phyloP scores from a whole-genome alignment of 2,113 vertebrate species.

The Plectropomus leopardus region DNA sequence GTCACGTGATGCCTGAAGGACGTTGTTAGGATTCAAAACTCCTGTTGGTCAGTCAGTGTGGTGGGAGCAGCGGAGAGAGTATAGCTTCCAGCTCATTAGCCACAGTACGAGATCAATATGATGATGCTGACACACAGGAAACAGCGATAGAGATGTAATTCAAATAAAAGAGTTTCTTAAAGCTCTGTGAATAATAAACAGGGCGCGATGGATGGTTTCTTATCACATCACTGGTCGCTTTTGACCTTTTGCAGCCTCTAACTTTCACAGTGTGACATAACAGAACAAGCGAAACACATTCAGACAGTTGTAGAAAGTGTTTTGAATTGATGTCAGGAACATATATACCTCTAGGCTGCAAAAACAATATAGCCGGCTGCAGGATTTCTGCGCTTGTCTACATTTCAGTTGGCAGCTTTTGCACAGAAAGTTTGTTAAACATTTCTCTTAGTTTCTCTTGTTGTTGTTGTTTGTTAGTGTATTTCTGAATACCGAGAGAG shows the following conservation, averaged over 20 bases:
- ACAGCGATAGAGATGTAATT: slow-evolving; percentile 41
- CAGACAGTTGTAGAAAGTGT: background rate
- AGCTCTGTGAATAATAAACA: slow-evolving; percentile 16
- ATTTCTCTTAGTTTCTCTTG: background rate
- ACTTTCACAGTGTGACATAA: slow-evolving; percentile 7
- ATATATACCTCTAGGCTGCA: slow-evolving; percentile 23
- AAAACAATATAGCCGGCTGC: slow-evolving; percentile 17
- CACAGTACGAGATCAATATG: slow-evolving; percentile 49
- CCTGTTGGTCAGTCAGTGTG: slow-evolving; percentile 42
- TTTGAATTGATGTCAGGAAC: slow-evolving; percentile 10
- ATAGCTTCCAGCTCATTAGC: slow-evolving; percentile 69
- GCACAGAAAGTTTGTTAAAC: slow-evolving; percentile 7
- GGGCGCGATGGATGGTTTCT: background rate
- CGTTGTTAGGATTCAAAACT: slow-evolving; percentile 56
- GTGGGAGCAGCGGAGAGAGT: slow-evolving; percentile 29
- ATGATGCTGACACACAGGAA: slow-evolving; percentile 21
- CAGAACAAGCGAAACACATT: slow-evolving; percentile 1
- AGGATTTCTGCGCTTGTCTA: background rate
- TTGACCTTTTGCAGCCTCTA: slow-evolving; percentile 39
- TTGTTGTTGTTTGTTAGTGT: slow-evolving; percentile 7
- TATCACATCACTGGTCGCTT: slow-evolving; percentile 4
- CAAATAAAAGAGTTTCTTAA: background rate
- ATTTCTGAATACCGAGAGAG: background rate
- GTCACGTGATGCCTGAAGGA: slow-evolving; percentile 70
- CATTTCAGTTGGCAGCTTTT: slow-evolving; percentile 10